phyloP scores from a whole-genome alignment of 1,140 invertebrate genomes.

The Drosophila equinoxialis region DNA sequence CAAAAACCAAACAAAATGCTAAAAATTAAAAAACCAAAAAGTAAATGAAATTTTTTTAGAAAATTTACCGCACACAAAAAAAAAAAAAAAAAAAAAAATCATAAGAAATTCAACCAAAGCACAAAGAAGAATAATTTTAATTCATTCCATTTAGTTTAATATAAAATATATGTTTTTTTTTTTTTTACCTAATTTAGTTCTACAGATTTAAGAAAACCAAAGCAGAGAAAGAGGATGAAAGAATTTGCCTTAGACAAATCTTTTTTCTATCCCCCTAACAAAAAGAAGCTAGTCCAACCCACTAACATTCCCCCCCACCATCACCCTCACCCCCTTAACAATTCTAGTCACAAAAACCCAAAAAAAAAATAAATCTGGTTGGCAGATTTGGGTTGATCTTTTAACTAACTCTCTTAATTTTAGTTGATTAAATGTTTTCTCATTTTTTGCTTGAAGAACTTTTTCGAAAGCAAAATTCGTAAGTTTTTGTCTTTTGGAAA shows the following conservation, averaged over 20 bases:
- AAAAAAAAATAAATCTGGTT: background rate
- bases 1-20: slow-evolving; percentile 27
- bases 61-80: slow-evolving; percentile 62
- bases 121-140: slow-evolving; percentile 31
- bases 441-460: background rate
- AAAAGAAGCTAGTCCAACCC: slow-evolving; percentile 52
- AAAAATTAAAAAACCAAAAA: slow-evolving; percentile 31
- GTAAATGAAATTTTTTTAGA: slow-evolving; percentile 64
- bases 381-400: background rate
- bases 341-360: slow-evolving; percentile 59
- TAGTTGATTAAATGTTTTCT: background rate
- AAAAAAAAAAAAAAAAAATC: slow-evolving; percentile 25
- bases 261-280: background rate
- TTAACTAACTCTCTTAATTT: background rate
- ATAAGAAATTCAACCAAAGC: slow-evolving; percentile 14
- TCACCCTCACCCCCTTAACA: background rate
- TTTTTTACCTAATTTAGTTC: slow-evolving; percentile 35
- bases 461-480: too few species aligned
- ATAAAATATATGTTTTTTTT: slow-evolving; percentile 24
- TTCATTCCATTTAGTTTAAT: slow-evolving; percentile 32
- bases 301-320: slow-evolving; percentile 13
- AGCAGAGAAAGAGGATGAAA: background rate
- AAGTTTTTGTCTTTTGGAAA: slow-evolving; percentile 1
- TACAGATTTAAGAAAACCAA: slow-evolving; percentile 48
- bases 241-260: slow-evolving; percentile 2